A percentile compares a stretch with the other conserved stretches of the same genome.
phyloP scores from a whole-genome alignment of 2,113 vertebrate species.

The Oreochromis niloticus region DNA sequence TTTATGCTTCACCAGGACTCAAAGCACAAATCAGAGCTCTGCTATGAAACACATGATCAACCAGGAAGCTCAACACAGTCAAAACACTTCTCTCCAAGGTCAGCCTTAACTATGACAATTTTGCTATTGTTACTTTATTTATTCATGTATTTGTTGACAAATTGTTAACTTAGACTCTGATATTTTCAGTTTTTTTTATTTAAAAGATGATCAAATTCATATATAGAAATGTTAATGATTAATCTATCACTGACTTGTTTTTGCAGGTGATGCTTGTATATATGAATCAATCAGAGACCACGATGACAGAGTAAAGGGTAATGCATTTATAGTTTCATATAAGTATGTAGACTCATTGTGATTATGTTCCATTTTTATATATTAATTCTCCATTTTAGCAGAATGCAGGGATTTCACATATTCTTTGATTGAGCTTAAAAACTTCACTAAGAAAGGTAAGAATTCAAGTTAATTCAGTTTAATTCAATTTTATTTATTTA shows the following conservation, averaged over 20 bases:
- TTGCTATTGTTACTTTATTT: fast-evolving
- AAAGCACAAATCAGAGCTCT: background rate
- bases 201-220: background rate
- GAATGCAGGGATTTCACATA: too few species aligned
- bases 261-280: background rate
- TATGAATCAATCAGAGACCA: background rate
- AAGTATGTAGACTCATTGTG: background rate
- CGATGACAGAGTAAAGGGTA: background rate
- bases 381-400: too few species aligned
- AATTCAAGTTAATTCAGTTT: too few species aligned
- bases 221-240: fast-evolving
- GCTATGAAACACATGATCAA: background rate
- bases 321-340: background rate
- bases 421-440: too few species aligned
- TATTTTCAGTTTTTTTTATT: fast-evolving
- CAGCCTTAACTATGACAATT: fast-evolving
- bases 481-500: too few species aligned
- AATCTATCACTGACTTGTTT: fast-evolving
- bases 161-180: fast-evolving
- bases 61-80: background rate
- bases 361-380: too few species aligned
- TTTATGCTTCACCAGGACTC: background rate
- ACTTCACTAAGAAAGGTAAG: too few species aligned
- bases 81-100: fast-evolving
- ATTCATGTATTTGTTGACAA: background rate